Base-by-base conservation (phyloP, 2,113 vertebrate species). In the Cynoglossus semilaevis region DNA sequence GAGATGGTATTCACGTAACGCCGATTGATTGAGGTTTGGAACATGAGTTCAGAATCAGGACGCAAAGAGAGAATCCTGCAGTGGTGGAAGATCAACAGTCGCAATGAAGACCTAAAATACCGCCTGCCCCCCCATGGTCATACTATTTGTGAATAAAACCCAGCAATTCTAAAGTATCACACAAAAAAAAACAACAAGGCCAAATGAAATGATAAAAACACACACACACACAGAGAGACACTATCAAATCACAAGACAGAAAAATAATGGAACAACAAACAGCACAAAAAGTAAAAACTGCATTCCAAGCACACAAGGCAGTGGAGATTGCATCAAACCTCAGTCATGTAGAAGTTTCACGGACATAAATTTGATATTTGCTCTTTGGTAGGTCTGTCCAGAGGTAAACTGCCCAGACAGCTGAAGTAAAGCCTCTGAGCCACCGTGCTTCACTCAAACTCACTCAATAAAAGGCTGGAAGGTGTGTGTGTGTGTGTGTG, bases 311-410 rank as follows among this genome's bases (percentile, higher is more conserved):
- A 79, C 58, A 75, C 52, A 6, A 52, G 69, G 47, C 61, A 76
- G 72, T 79, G 78, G 84, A 71, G 84, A 83, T 81, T 90, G 87
- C 88, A 89, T 91, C 89, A 88, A 29, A 67, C 72, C 71, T 17
- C 41, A 42, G 56, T 70, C 67, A 69, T 54, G 48, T 38, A 42
- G 18, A 46, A 56, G 36, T 18, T 45, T 49, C 51, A 56, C 18
- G 53, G 49, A 44, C 63, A 70, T 70, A 42, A 67, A 40, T 53
- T 63, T 54, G 42, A 49, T 44, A 51, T 69, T 66, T 51, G 29
- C 29, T 54, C 34, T n/a, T 46, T 55, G 46, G 42, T 15, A 1
- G 54, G 48, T 63, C 44, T 50, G 45, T 16, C 34, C 15, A 16
- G 40, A 54, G 15, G 37, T 37, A 51, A n/a, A 45, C 37, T 41